Evolutionary conservation across 1,140 invertebrate species (phyloP), one percentile per base, ranked within the genome.

Genomic region (Drosophila kanapiae): DNA sequence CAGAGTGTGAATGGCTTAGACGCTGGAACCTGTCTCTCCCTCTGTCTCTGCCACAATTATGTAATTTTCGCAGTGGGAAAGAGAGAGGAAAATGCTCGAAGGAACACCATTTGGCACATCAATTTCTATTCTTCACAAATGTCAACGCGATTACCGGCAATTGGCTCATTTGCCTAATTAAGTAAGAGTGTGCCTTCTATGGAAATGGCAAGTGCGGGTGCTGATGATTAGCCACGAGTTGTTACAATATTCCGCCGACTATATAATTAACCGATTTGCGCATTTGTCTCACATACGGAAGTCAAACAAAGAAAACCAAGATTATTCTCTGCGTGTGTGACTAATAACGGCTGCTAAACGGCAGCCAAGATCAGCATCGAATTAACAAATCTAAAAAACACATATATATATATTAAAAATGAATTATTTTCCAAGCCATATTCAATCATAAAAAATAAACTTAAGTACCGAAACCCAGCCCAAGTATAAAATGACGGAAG

Each of bases 241-340:
- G 23, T 54, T 53, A 80, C 63, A 71, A 47, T 58, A 42, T 58
- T 57, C 69, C 16, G 6, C 6, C 37, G 23, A 33, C 59, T 58
- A 70, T 76, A 77, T 84, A 84, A 84, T 84, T 81, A 84, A 69
- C 14, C 64, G 78, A 85, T 85, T 77, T 84, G 81, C 77, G 82
- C 77, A 83, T 84, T 83, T 77, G 72, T 56, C 49, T 77, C 53
- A 29, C 31, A 85, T 53, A 61, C 77, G 81, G 82, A 84, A 84
- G 68, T 85, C 65, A 33, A 11, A 56, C 29, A 57, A 68, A 56
- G 54, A 51, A 51, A 38, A 31, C 59, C 54, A 62, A 45, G 67
- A 59, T 49, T 59, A 59, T 60, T 79, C 45, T 63, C 58, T 79
- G 69, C 80, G 75, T 79, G 80, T 79, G 80, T 63, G 60, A 48